These are phyloP conservation scores for Drosophila yakuba DNA, from an alignment of 1,140 invertebrate genomes.

Conservation along the genomic window DNA sequence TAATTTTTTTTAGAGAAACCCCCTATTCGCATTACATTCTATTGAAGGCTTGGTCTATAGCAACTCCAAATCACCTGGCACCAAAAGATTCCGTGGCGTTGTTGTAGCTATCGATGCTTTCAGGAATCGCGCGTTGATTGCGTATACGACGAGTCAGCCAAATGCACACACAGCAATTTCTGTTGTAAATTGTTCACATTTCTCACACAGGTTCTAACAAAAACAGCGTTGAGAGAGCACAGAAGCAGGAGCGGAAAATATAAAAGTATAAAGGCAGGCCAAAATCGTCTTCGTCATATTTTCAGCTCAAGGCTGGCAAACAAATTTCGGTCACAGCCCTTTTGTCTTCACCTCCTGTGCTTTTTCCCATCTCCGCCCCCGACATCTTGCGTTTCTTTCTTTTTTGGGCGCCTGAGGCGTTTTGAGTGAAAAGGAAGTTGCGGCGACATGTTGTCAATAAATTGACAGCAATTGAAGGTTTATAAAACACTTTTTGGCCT, in stretches of 20 bases:
- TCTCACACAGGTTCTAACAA: conserved; percentile 60
- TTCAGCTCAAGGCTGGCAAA: conserved; percentile 69
- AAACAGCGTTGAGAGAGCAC: conserved; percentile 13
- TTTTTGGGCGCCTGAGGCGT: conserved; percentile 53
- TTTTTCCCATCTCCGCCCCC: neutral
- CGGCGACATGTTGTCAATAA: conserved; percentile 81
- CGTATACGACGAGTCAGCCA: conserved; percentile 78
- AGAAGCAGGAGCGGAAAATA: conserved; percentile 34
- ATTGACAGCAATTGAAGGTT: conserved; percentile 84
- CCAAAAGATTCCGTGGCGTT: conserved; percentile 29
- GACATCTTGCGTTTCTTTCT: conserved; percentile 16
- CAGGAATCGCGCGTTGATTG: conserved; percentile 77
- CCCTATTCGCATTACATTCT: neutral
- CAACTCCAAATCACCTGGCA: conserved; percentile 55
- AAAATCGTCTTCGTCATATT: conserved; percentile 56
- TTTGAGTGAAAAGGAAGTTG: conserved; percentile 52
- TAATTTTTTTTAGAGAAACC: neutral
- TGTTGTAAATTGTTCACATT: conserved; percentile 81
- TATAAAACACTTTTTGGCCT: conserved; percentile 78
- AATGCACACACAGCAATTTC: conserved; percentile 80
- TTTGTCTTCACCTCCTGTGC: conserved; percentile 43
- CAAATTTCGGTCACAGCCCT: conserved; percentile 67
- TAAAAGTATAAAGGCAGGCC: conserved; percentile 41
- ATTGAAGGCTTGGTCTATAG: conserved; percentile 6
- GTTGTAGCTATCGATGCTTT: conserved; percentile 63